Evolutionary conservation across 2,888 invertebrate genomes (phyloP), one percentile per base, ranked within the genome.

Genomic region (Drosophila pseudotalamancana): DNA sequence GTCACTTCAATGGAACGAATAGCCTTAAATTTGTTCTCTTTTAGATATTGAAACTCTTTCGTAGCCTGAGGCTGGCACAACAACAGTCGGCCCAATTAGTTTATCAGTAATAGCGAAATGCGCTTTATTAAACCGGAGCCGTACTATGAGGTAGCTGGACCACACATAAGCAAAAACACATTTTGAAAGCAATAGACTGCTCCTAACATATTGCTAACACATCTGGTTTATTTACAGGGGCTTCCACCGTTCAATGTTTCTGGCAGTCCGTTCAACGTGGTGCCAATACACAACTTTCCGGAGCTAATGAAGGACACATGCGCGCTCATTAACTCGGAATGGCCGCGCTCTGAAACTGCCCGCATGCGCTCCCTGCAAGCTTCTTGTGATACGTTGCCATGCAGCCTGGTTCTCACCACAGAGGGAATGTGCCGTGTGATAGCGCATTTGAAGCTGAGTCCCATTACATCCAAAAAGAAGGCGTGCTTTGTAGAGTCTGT

Each of bases 401-500:
- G 95, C 34, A 95, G 94, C 90, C 92, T 95, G 81, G 93, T 96
- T 78, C 92, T 97, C 65, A 91, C 96, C 57, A 92, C 93, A 60
- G 90, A 91, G 57, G 91, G 92, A 56, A 90, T 91, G 74, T 92
- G 92, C 68, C 88, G 92, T 53, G 93, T 96, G 42, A 92, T 97
- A 79, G 97, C 96, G 3, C 97, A 97, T 90, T 94, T 95, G 80
- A 97, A 97, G 92, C 92, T 97, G 60, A 95, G 95, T 40, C 91
- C 93, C 46, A 94, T 97, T 87, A 95, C 95, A 2, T 93, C 93
- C 79, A 93, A 95, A 78, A 93, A 92, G 67, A 93, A 94, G 66
- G 94, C 95, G 70, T 96, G 96, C 91, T 96, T 96, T 88, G 92
- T 97, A 54, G 96, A 97, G 92, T 95, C 96, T 34, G 96, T 97